phyloP scores from a whole-genome alignment of 2,888 invertebrate genomes.

The Rhagonycha lutea region DNA sequence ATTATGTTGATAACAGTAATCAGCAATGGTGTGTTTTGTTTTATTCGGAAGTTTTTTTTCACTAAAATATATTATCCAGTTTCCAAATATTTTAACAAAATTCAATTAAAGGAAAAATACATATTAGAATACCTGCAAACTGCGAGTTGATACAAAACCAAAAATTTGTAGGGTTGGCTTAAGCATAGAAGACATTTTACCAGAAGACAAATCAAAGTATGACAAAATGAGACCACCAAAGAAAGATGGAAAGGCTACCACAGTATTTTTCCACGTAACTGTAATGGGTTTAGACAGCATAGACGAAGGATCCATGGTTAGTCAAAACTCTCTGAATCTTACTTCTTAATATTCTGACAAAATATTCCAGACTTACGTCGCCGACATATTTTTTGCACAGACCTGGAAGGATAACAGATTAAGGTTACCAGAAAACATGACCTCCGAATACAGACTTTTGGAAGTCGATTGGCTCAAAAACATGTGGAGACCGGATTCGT shows the following conservation, averaged over 20 bases:
- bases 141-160: too few relatives aligned
- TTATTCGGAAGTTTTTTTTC: too few relatives aligned
- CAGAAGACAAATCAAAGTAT: constrained; percentile 83
- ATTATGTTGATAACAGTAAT: too few relatives aligned
- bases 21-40: too few relatives aligned
- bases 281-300: constrained; percentile 95
- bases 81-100: too few relatives aligned
- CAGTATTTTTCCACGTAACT: constrained; percentile 89
- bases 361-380: constrained; percentile 76
- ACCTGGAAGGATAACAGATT: constrained; percentile 91
- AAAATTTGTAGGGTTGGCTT: constrained; percentile 66
- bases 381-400: constrained; percentile 91
- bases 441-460: constrained; percentile 82
- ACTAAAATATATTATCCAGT: too few relatives aligned
- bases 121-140: too few relatives aligned
- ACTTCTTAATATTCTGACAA: neutral
- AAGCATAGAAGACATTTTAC: constrained; percentile 81
- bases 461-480: constrained; percentile 91
- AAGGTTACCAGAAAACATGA: constrained; percentile 88
- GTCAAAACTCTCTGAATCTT: constrained; percentile 7
- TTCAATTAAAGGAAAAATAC: too few relatives aligned
- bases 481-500: constrained; percentile 93
- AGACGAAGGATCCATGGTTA: constrained; percentile 93
- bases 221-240: constrained; percentile 95
- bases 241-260: constrained; percentile 84